phyloP scores from a whole-genome alignment of 2,113 vertebrate genomes.

The Vulpes lagopus region DNA sequence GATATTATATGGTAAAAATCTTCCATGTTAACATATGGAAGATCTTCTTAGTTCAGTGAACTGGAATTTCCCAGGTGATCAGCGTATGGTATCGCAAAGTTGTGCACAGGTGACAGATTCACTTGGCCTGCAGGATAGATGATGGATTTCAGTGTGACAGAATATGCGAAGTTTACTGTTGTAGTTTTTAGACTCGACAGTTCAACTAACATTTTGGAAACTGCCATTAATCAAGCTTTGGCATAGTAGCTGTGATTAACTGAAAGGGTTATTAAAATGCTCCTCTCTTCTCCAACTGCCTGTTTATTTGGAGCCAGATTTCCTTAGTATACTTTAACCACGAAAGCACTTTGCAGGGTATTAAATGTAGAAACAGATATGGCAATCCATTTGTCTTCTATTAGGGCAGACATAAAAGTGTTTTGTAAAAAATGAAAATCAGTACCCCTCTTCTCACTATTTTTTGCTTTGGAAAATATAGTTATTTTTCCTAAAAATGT shows the following conservation, averaged over 20 bases:
- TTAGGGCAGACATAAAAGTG: background rate
- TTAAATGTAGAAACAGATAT: background rate
- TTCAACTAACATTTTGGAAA: background rate
- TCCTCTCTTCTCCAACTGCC: background rate
- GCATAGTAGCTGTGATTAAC: background rate
- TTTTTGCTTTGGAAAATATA: background rate
- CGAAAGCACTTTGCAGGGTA: background rate
- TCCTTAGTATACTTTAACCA: constrained; percentile 32
- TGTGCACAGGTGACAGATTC: background rate
- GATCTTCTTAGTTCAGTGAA: background rate
- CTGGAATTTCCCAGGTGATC: background rate
- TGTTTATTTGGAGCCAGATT: background rate
- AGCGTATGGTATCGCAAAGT: background rate
- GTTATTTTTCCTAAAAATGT: background rate
- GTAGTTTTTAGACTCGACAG: background rate
- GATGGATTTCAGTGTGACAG: background rate
- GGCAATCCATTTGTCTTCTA: background rate
- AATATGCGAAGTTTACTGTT: background rate
- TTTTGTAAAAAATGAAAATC: constrained; percentile 24
- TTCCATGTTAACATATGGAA: background rate
- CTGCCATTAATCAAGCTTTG: background rate
- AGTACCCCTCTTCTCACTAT: background rate
- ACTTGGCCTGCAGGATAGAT: background rate
- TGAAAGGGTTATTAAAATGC: constrained; percentile 23
- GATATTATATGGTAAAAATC: background rate